A percentile compares a stretch with the other conserved stretches of the same genome.
Evolutionary conservation across 2,888 invertebrate genomes (phyloP).

Genomic region (Conops quadrifasciatus): DNA sequence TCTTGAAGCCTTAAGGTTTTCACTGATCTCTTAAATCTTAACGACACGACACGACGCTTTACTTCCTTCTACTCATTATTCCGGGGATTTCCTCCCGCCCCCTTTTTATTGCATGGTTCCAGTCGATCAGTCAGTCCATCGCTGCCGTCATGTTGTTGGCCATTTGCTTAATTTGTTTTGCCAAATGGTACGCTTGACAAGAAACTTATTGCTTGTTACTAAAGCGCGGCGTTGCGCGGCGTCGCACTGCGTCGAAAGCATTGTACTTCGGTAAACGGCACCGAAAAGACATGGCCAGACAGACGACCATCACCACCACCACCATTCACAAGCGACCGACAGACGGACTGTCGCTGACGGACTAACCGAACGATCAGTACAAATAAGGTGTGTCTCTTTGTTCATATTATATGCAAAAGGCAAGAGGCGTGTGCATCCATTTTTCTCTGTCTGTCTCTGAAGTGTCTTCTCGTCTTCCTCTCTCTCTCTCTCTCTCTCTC

Average conservation of each 20-base stretch:
- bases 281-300: neutral
- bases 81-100: neutral
- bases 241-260: constrained; percentile 16
- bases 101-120: neutral
- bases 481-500: neutral
- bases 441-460: too few species aligned
- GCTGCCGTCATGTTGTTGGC: neutral
- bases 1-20: too few species aligned
- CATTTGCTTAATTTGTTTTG: constrained; percentile 17
- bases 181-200: constrained; percentile 24
- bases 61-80: neutral
- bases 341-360: too few species aligned
- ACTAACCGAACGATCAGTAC: constrained; percentile 4
- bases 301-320: too few species aligned
- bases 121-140: neutral
- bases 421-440: too few species aligned
- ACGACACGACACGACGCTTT: neutral
- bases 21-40: too few species aligned
- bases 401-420: neutral
- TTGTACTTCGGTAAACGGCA: constrained; percentile 15
- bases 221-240: too few species aligned
- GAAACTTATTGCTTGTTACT: constrained; percentile 29
- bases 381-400: constrained; percentile 24
- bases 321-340: too few species aligned
- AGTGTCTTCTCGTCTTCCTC: too few species aligned